phyloP scores from a whole-genome alignment of 2,888 invertebrate species.

The Erebia aethiops region DNA sequence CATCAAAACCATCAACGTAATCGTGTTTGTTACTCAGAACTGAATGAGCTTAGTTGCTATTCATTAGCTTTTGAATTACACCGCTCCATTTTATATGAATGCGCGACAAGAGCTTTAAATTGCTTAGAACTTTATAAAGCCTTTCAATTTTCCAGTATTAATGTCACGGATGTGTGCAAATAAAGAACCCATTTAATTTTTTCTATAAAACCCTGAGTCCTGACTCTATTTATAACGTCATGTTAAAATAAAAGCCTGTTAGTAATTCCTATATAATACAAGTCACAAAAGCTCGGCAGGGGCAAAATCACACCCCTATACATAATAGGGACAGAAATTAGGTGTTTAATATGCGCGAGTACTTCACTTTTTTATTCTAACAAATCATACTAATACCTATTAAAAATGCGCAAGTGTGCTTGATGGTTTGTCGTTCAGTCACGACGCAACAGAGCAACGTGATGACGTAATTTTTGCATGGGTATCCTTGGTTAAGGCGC shows the following conservation, averaged over 20 bases:
- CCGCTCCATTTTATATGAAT: slow-evolving; percentile 29
- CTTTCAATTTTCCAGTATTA: slow-evolving; percentile 9
- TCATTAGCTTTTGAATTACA: slow-evolving; percentile 41
- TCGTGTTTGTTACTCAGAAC: slow-evolving; percentile 17
- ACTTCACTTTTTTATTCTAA: no score
- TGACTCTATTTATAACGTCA: background rate
- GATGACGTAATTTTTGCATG: no score
- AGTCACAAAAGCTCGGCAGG: background rate
- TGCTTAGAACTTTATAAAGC: slow-evolving; percentile 23
- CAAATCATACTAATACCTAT: no score
- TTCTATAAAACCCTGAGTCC: background rate
- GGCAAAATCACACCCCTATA: background rate
- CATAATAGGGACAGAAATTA: background rate
- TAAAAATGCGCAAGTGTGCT: no score
- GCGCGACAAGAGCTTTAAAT: slow-evolving; percentile 24
- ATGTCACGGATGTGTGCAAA: slow-evolving; percentile 15
- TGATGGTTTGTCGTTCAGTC: no score
- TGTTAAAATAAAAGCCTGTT: background rate
- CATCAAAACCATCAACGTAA: slow-evolving; percentile 33
- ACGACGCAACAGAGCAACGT: no score
- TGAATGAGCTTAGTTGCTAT: slow-evolving; percentile 37
- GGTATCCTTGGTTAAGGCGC: no score
- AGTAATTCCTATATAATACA: background rate
- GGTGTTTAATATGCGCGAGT: no score
- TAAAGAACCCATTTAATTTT: slow-evolving; percentile 17